A percentile compares a stretch with the other conserved stretches of the same genome.
Conservation (phyloP, 2,113 vertebrate species). For the Castor canadensis region DNA sequence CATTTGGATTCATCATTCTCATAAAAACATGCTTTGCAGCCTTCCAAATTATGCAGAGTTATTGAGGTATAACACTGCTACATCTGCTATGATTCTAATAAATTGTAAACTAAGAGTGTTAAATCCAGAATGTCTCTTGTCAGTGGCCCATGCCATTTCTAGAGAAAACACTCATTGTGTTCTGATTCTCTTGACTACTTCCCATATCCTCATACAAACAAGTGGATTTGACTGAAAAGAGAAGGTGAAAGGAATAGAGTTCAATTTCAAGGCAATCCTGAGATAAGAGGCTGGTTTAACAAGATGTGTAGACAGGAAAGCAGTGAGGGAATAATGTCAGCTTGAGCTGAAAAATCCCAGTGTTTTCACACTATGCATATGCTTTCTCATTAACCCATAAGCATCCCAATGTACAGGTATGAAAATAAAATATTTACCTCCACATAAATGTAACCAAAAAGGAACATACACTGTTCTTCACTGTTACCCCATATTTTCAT, state of each 20-base stretch:
- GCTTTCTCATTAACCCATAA: not conserved
- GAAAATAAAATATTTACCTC: not conserved
- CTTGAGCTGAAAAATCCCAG: not conserved
- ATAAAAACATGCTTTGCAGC: not conserved
- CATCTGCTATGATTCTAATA: constrained; percentile 64
- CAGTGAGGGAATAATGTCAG: not conserved
- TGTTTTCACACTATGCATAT: not conserved
- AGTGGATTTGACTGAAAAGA: not conserved
- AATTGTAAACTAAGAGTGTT: constrained; percentile 37
- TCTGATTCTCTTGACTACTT: not conserved
- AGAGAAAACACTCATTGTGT: constrained; percentile 23
- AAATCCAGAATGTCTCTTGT: constrained; percentile 25
- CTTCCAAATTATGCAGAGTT: constrained; percentile 58
- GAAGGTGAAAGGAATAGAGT: not conserved
- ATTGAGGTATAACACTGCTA: constrained; percentile 43
- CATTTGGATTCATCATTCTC: constrained; percentile 23
- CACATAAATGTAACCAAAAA: not conserved
- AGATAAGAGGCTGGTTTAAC: not conserved
- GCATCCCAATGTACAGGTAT: not conserved
- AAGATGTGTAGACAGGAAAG: not conserved
- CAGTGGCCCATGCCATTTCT: not conserved
- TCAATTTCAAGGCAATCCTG: not conserved
- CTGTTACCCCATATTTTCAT: not conserved
- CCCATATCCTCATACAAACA: not conserved
- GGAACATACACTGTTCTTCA: fast-evolving